Percentiles rank a stretch among this genome's conserved stretches.
phyloP scores from a whole-genome alignment of 2,888 invertebrate genomes.

The Odontocolon sp. region DNA sequence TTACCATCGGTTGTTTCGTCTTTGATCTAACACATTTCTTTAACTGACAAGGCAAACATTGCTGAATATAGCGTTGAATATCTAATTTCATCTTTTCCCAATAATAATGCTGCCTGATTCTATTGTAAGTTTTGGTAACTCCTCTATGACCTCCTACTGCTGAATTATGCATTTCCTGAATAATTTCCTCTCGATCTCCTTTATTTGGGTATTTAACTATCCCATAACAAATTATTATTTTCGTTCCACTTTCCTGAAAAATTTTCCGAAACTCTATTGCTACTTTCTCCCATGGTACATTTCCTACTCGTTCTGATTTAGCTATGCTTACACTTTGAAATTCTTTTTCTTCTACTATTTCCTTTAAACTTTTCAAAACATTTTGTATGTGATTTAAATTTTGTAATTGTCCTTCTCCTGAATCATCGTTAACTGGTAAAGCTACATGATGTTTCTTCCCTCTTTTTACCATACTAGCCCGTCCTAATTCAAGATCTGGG shows the following conservation, averaged over 20 bases:
- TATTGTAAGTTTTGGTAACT: too few relatives aligned
- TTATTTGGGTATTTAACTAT: neutral
- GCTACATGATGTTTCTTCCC: conserved; percentile 26
- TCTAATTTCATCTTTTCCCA: too few relatives aligned
- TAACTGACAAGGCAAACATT: too few relatives aligned
- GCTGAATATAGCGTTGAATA: too few relatives aligned
- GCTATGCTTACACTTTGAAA: conserved; percentile 26
- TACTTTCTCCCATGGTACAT: conserved; percentile 21
- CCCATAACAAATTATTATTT: conserved; percentile 23
- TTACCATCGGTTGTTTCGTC: too few relatives aligned
- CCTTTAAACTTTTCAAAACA: neutral
- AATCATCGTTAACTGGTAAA: conserved; percentile 3
- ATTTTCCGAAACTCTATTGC: neutral
- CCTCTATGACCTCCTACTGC: too few relatives aligned
- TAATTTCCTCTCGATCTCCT: conserved; percentile 7
- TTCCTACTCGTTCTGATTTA: conserved; percentile 1
- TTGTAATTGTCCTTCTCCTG: neutral
- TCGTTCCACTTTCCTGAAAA: neutral
- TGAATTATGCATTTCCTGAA: too few relatives aligned
- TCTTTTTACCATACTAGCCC: neutral
- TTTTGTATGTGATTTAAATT: neutral
- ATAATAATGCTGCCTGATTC: too few relatives aligned
- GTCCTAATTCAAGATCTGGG: conserved; percentile 6
- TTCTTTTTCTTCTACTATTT: neutral
- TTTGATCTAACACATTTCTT: too few relatives aligned